These are phyloP conservation scores for Temnothorax nylanderi DNA, from an alignment of 1,140 invertebrate genomes.

Conservation along the genomic window DNA sequence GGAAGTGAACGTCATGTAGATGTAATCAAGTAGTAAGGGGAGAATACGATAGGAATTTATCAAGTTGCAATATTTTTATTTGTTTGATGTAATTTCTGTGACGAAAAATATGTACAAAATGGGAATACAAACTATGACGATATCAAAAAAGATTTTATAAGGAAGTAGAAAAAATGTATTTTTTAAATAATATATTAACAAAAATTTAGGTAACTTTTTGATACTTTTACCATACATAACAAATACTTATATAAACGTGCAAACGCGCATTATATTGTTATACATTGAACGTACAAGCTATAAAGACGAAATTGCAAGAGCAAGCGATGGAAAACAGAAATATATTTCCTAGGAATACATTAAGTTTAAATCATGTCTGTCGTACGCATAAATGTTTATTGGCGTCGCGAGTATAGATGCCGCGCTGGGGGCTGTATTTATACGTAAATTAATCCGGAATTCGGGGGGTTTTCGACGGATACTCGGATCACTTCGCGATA, in stretches of 20 bases:
- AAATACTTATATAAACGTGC: neutral
- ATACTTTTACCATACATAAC: neutral
- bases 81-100: neutral
- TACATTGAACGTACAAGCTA: neutral
- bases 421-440: neutral
- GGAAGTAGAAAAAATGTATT: neutral
- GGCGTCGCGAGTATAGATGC: neutral
- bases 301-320: neutral
- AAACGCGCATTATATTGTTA: neutral
- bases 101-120: neutral
- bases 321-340: neutral
- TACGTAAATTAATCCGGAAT: constrained; percentile 33
- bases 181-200: no score
- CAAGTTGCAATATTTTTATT: neutral
- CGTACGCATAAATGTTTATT: constrained; percentile 19
- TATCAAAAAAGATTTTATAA: neutral
- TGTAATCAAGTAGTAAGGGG: neutral
- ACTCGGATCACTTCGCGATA: constrained; percentile 42
- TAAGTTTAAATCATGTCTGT: neutral
- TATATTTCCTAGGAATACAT: neutral
- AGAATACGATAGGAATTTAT: neutral
- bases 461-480: constrained; percentile 9
- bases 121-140: neutral
- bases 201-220: neutral
- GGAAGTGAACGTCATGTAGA: neutral